phyloP scores from a whole-genome alignment of 2,113 vertebrate species.

The Myanophis thanlyinensis region DNA sequence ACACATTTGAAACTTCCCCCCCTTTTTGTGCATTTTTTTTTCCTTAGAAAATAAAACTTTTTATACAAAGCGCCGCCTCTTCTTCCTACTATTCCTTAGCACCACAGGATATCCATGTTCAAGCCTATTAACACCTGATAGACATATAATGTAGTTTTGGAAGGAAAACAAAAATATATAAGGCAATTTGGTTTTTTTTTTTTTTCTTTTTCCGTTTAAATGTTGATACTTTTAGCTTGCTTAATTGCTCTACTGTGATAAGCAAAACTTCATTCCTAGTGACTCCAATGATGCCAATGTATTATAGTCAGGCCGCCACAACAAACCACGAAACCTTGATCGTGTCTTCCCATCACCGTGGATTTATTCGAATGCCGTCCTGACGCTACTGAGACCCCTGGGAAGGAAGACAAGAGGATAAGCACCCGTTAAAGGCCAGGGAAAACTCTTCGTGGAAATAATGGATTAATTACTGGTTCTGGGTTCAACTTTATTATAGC shows the following conservation, averaged over 20 bases:
- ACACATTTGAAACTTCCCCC: conserved; percentile 80
- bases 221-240: conserved; percentile 80
- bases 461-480: too few species aligned
- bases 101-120: conserved; percentile 92
- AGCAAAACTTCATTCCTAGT: conserved; percentile 73
- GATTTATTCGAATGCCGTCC: conserved; percentile 55
- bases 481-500: neutral
- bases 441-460: neutral
- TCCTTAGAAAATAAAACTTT: conserved; percentile 82
- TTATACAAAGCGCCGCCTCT: conserved; percentile 79
- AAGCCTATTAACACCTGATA: conserved; percentile 93
- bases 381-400: conserved; percentile 96
- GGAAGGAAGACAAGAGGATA: conserved; percentile 33
- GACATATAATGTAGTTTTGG: conserved; percentile 82
- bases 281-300: conserved; percentile 66
- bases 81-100: conserved; percentile 86
- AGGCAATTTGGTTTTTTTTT: conserved; percentile 84
- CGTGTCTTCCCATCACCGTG: conserved; percentile 58
- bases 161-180: conserved; percentile 80
- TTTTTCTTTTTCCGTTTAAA: conserved; percentile 56
- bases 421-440: neutral
- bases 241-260: conserved; percentile 80
- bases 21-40: conserved; percentile 83
- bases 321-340: conserved; percentile 64
- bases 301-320: conserved; percentile 66